A percentile compares a stretch with the other conserved stretches of the same genome.
Conservation (phyloP, 1,140 invertebrate species). For the Orussus abietinus region DNA sequence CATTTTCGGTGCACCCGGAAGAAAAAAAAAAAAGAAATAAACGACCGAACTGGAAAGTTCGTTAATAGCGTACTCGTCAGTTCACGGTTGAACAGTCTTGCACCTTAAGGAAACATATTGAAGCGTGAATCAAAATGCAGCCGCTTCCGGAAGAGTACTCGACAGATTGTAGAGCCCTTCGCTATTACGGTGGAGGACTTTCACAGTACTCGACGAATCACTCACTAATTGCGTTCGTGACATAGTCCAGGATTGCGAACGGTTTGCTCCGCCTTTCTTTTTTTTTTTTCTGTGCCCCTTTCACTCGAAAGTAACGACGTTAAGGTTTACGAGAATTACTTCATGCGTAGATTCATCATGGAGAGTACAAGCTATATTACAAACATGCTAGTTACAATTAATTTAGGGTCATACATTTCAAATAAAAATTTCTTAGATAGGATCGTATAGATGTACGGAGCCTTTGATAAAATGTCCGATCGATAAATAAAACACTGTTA, state of each 20-base stretch:
- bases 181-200: slow-evolving; percentile 45
- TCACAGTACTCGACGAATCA: slow-evolving; percentile 46
- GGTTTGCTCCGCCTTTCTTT: too few relatives aligned
- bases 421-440: background rate
- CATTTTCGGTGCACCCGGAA: too few relatives aligned
- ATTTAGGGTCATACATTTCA: background rate
- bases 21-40: too few relatives aligned
- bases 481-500: too few relatives aligned
- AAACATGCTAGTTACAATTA: too few relatives aligned
- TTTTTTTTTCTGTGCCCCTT: too few relatives aligned
- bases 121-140: slow-evolving; percentile 51
- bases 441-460: too few relatives aligned
- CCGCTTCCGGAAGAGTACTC: slow-evolving; percentile 41
- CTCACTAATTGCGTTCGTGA: slow-evolving; percentile 55
- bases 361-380: too few relatives aligned
- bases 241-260: slow-evolving; percentile 48
- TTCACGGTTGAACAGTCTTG: slow-evolving; percentile 33
- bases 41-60: background rate
- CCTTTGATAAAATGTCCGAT: too few relatives aligned
- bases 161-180: slow-evolving; percentile 40
- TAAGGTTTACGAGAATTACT: too few relatives aligned
- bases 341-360: too few relatives aligned
- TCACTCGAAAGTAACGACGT: slow-evolving; percentile 25
- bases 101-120: slow-evolving; percentile 44
- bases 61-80: slow-evolving; percentile 11